Conservation (phyloP, 2,888 invertebrate genomes). For the Leistus spinibarbis region DNA sequence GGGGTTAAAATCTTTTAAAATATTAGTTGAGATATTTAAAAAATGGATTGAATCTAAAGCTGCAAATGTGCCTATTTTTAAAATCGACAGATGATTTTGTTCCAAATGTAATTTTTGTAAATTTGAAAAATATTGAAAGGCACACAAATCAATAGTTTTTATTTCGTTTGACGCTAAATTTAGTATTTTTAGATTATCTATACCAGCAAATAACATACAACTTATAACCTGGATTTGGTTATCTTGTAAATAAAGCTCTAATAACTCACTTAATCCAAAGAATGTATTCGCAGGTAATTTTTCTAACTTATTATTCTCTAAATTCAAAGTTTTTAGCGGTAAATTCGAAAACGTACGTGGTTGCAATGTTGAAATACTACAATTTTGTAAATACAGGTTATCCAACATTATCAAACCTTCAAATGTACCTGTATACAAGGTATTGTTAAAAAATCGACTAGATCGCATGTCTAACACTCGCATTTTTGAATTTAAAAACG, state of each 20-base stretch:
- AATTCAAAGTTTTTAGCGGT: slow-evolving; percentile 2
- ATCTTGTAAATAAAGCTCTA: slow-evolving; percentile 14
- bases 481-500: slow-evolving; percentile 5
- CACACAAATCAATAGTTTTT: slow-evolving; percentile 18
- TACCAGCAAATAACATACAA: slow-evolving; percentile 11
- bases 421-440: slow-evolving; percentile 7
- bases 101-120: slow-evolving; percentile 19
- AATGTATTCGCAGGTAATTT: slow-evolving; percentile 2
- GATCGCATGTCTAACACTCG: slow-evolving; percentile 13
- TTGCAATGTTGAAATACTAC: slow-evolving; percentile 5
- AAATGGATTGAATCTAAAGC: slow-evolving; percentile 13
- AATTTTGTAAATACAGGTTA: slow-evolving; percentile 14
- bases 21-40: slow-evolving; percentile 22
- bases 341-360: not conserved
- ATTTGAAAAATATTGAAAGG: slow-evolving; percentile 25
- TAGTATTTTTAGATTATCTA: slow-evolving; percentile 15
- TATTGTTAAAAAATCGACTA: slow-evolving; percentile 18
- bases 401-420: slow-evolving; percentile 7
- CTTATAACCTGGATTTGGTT: slow-evolving; percentile 9
- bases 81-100: slow-evolving; percentile 10
- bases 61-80: slow-evolving; percentile 25
- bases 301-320: slow-evolving; percentile 16
- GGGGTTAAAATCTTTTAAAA: slow-evolving; percentile 25
- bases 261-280: not conserved
- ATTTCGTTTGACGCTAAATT: slow-evolving; percentile 12